Evolutionary conservation across 53 echinoderm and acorn worm species (phyloP).

Genomic region (Henricia sp.): DNA sequence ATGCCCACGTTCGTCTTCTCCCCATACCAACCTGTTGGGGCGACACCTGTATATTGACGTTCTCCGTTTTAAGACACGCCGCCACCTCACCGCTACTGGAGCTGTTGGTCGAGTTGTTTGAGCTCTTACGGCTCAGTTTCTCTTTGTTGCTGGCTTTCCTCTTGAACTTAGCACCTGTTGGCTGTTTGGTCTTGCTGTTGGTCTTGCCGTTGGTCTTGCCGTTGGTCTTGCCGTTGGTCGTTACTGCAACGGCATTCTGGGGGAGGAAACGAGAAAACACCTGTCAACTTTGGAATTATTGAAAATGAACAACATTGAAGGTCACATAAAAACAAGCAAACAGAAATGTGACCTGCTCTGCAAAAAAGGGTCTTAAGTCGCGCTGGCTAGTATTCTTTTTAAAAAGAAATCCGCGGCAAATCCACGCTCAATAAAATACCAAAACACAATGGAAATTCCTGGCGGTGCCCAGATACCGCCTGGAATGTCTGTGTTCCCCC

Average conservation of each 20-base stretch:
- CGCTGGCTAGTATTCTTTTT: no score
- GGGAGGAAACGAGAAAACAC: background rate
- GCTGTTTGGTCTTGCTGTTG: constrained; percentile 68
- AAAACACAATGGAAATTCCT: no score
- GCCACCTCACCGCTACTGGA: constrained; percentile 68
- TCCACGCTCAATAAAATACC: no score
- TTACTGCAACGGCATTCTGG: constrained; percentile 21
- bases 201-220: constrained; percentile 69
- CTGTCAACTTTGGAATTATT: no score
- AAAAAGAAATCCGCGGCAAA: no score
- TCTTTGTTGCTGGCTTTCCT: constrained; percentile 82
- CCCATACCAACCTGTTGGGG: constrained; percentile 33
- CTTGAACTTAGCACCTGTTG: constrained; percentile 69
- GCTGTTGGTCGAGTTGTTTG: constrained; percentile 74
- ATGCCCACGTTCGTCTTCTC: background rate
- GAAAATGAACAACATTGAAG: no score
- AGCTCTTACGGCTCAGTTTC: constrained; percentile 85
- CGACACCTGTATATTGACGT: constrained; percentile 65
- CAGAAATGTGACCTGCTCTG: no score
- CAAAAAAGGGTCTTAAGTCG: no score
- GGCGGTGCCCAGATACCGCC: no score
- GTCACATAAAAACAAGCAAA: no score
- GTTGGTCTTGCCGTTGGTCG: constrained; percentile 66
- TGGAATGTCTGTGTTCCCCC: no score
- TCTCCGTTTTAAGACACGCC: constrained; percentile 60